Base-by-base conservation (phyloP, 2,888 invertebrate species). In the Drosophila eohydei region DNA sequence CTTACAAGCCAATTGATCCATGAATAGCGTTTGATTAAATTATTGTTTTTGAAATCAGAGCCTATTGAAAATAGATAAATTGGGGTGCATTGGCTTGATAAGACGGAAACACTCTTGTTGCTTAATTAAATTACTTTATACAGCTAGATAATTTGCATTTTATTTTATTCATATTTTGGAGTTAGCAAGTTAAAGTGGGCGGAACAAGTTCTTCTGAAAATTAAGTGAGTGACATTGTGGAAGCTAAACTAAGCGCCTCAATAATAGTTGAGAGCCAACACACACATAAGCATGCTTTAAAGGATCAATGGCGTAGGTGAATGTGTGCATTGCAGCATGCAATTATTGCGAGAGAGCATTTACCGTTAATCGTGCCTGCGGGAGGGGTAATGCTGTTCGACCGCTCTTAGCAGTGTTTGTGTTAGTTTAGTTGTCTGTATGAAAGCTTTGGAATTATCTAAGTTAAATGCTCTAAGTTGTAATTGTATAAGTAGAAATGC, bases 21-120 rank as follows among this genome's bases (percentile, higher is more conserved):
- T 50, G 50, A 50, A 50, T 32, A 32, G 50, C 32, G 3, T 32
- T 50, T 50, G 50, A 50, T 50, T 50, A 16, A 50, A 50, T 50
- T 32, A 50, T 32, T 32, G 9, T 32, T 21, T 48, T 16, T 12
- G 6, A 50, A 50, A 50, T 50, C 50, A 32, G 16, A 32, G 7
- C 6, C 50, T 16, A 32, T 50, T 6, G 6, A 32, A 32, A 50
- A 16, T 16, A 50, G 1, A 50, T 48, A 30, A 48, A 30, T 28
- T 30, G 2, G 16, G 2, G 3, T 30, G 12, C 16, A 16, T 41
- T 16, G 21, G 26, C 11, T 43, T 21, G 34, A 30, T 9, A 5
- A n/a, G 7, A 44, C 2, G 2, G 8, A 28, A 46, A 14, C 28
- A 8, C 14, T 14, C 46, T 2, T 46, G 28, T 14, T 28, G 28